These are phyloP conservation scores for Mormyrus lacerda DNA, from an alignment of 2,113 vertebrate species.

Conservation along the genomic window DNA sequence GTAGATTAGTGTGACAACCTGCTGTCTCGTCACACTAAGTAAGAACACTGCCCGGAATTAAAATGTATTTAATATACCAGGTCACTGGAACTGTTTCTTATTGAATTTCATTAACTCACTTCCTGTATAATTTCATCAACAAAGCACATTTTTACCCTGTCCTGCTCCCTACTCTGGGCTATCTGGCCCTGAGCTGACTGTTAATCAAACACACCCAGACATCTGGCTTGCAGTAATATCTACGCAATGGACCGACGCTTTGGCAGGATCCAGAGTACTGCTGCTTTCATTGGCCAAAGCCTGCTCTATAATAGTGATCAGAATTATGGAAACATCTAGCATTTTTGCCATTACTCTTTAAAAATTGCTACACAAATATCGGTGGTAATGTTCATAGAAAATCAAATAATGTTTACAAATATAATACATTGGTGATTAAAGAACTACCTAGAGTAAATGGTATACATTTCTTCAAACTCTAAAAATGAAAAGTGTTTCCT, in stretches of 20 bases:
- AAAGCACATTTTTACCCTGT: background rate
- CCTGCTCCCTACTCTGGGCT: background rate
- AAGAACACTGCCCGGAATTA: background rate
- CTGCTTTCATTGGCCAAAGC: background rate
- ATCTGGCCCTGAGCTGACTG: background rate
- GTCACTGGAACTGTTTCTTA: background rate
- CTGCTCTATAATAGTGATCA: background rate
- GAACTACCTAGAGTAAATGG: too few species aligned
- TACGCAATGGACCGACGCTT: background rate
- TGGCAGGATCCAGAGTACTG: background rate
- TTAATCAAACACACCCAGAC: background rate
- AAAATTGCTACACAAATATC: too few species aligned
- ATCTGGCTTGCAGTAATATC: background rate
- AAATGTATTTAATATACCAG: background rate
- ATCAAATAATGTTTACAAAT: too few species aligned
- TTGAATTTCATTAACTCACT: background rate
- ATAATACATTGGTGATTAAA: too few species aligned
- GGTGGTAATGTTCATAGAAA: too few species aligned
- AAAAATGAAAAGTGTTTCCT: too few species aligned
- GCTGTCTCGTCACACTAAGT: background rate
- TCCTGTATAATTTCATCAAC: background rate
- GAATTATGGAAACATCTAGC: too few species aligned
- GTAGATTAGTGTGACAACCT: background rate
- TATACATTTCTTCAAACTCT: too few species aligned
- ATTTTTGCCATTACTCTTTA: too few species aligned